These are phyloP conservation scores for Sylvilagus bachmani DNA, from an alignment of 2,113 vertebrate species.

Conservation along the genomic window DNA sequence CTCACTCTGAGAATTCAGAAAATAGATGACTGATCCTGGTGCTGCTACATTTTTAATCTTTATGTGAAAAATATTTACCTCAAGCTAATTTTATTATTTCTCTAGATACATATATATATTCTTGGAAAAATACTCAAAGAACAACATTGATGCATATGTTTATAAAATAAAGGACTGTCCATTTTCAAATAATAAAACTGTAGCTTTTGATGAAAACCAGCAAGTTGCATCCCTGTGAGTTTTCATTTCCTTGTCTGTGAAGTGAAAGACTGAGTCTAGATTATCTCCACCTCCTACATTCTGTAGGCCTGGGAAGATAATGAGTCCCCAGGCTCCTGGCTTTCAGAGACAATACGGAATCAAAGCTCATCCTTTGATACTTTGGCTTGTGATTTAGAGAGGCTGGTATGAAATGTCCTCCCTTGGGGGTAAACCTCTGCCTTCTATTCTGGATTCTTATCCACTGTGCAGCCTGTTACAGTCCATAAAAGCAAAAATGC, in stretches of 20 bases:
- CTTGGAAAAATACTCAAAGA: neutral
- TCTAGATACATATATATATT: neutral
- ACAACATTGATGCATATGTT: neutral
- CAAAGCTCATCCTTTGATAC: neutral
- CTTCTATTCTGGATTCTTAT: neutral
- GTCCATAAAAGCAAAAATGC: neutral
- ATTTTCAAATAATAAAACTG: constrained; percentile 24
- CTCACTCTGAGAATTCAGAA: neutral
- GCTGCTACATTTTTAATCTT: neutral
- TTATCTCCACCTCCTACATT: neutral
- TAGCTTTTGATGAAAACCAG: constrained; percentile 19
- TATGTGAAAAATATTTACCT: neutral
- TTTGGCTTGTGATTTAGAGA: neutral
- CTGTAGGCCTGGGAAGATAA: neutral
- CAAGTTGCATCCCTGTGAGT: neutral
- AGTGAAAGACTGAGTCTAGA: neutral
- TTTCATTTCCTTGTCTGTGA: constrained; percentile 22
- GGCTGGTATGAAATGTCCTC: neutral
- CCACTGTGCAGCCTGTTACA: neutral
- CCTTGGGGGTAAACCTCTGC: neutral
- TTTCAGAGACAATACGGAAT: neutral
- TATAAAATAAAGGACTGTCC: neutral
- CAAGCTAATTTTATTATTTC: neutral
- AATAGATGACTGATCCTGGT: neutral
- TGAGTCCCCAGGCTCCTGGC: neutral